A percentile compares a stretch with the other conserved stretches of the same genome.
These are phyloP conservation scores for Physeter macrocephalus DNA, from an alignment of 2,113 vertebrate genomes.

Conservation along the genomic window DNA sequence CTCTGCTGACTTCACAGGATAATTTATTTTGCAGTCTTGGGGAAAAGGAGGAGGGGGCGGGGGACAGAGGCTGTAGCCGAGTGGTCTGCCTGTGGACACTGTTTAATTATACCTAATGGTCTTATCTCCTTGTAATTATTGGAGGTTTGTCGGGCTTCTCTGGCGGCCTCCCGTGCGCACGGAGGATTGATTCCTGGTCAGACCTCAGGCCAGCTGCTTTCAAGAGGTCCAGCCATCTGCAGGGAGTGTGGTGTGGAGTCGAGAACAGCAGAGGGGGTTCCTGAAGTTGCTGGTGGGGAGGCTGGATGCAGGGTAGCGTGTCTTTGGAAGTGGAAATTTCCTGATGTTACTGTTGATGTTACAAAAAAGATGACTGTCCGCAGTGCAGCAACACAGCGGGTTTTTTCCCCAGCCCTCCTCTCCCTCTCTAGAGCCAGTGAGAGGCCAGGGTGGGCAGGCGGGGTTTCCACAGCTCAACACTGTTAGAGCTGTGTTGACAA, in stretches of 20 bases:
- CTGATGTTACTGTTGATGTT: neutral
- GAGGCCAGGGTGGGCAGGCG: neutral
- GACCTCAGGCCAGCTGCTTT: neutral
- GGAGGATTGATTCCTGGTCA: neutral
- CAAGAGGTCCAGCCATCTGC: neutral
- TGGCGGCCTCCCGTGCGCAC: neutral
- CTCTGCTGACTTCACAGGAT: conserved; percentile 83
- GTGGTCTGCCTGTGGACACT: conserved; percentile 71
- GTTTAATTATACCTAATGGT: conserved; percentile 88
- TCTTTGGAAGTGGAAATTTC: neutral
- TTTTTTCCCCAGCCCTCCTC: neutral
- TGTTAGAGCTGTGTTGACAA: accelerated
- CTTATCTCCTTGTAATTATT: conserved; percentile 85
- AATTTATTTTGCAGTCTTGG: conserved; percentile 87
- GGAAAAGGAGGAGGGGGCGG: conserved; percentile 56
- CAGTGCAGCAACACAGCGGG: accelerated
- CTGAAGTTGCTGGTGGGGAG: neutral
- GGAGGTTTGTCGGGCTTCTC: conserved; percentile 70
- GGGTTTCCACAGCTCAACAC: neutral
- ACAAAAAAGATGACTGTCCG: too few species aligned
- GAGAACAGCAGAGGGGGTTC: neutral
- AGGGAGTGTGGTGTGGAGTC: neutral
- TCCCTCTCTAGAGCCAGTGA: neutral
- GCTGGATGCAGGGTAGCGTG: accelerated
- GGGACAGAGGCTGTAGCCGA: conserved; percentile 54